Evolutionary conservation across 1,140 invertebrate species (phyloP), one percentile per base, ranked within the genome.

Genomic region (Hyles euphorbiae): DNA sequence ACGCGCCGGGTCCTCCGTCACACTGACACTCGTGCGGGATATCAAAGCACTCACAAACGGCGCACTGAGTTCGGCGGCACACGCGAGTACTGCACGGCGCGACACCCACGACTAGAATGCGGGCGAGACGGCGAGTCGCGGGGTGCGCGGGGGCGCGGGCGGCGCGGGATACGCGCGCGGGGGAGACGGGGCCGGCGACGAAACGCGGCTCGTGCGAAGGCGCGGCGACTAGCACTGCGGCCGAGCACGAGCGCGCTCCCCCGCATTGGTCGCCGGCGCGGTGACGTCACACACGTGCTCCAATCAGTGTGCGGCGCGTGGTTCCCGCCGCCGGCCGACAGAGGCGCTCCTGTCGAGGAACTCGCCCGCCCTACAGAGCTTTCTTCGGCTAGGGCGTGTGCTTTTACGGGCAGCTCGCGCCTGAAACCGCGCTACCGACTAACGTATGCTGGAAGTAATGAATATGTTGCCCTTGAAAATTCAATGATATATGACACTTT

Each of bases 31-130:
- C 74, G 83, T 74, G 78, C 80, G 81, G 78, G 81, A 84, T 81
- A 71, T 76, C 22, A 74, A 70, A 87, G 83, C 84, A 87, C 84
- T 87, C 83, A 87, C 83, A 86, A 84, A 83, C 80, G 78, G 84
- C 84, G 84, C 84, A 87, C 84, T 84, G 68, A 83, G 82, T 83
- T 83, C 76, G 68, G 83, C 75, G 80, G 75, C 81, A 86, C 84
- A 82, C 84, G 84, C 84, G 84, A 83, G 69, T 80, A 80, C 84
- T 86, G 83, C 78, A 86, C 85, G 68, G 82, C 81, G 83, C 81
- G 79, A 88, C 83, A 87, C 83, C 82, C 85, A 86, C 83, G 74
- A 87, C 81, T 85, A 85, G 85, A 88, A 88, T 88, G 85, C 85
- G 85, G 81, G 77, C 80, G 75, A 85, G 73, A 78, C 74, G 71